These are phyloP conservation scores for Lamproptera curius DNA, from an alignment of 2,888 invertebrate species.

Conservation along the genomic window DNA sequence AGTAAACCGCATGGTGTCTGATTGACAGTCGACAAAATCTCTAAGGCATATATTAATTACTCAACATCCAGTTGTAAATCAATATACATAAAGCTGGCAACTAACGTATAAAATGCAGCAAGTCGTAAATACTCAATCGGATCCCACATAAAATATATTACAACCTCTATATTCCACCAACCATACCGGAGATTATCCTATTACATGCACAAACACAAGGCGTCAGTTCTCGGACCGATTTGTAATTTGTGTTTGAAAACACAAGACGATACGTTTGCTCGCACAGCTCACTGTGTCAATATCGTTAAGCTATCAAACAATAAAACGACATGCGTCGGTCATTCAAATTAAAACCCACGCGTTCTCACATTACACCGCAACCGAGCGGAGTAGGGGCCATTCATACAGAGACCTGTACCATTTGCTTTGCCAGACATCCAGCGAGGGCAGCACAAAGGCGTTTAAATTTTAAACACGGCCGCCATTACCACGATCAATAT, in stretches of 20 bases:
- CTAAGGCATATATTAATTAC: too few species aligned
- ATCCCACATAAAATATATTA: too few species aligned
- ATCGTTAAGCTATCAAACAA: conserved; percentile 44
- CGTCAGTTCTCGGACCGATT: conserved; percentile 11
- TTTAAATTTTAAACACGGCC: conserved; percentile 46
- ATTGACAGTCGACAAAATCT: too few species aligned
- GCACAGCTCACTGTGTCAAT: conserved; percentile 23
- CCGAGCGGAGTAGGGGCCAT: conserved; percentile 32
- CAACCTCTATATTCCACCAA: too few species aligned
- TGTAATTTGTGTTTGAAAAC: conserved; percentile 16
- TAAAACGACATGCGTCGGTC: conserved; percentile 38
- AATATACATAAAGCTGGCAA: too few species aligned
- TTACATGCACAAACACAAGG: too few species aligned
- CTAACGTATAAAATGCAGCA: too few species aligned
- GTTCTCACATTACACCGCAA: conserved; percentile 42
- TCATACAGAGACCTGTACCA: conserved; percentile 41
- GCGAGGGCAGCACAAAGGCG: conserved; percentile 37
- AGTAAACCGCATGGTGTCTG: too few species aligned
- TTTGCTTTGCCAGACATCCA: conserved; percentile 30
- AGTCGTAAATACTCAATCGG: too few species aligned
- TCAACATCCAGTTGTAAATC: too few species aligned
- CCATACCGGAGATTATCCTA: too few species aligned
- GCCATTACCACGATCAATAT: conserved; percentile 48
- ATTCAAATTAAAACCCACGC: conserved; percentile 54
- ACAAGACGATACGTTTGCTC: conserved; percentile 1